A percentile compares a stretch with the other conserved stretches of the same genome.
These are phyloP conservation scores for Sinosuthora webbiana DNA, from an alignment of 2,113 vertebrate genomes.

Conservation along the genomic window DNA sequence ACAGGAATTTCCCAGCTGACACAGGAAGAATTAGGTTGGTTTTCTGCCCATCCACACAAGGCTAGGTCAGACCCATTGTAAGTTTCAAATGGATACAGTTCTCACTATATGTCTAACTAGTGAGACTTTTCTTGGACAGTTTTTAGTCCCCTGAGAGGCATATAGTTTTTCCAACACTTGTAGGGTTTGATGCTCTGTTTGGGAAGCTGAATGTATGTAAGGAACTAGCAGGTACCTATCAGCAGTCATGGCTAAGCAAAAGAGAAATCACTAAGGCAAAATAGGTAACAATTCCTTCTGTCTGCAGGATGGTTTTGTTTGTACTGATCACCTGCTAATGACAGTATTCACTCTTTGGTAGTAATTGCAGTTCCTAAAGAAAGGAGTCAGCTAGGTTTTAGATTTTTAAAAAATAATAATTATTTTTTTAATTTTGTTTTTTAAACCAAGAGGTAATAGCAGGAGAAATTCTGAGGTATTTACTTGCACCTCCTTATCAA, in stretches of 20 bases:
- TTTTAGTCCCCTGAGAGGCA: constrained; percentile 6
- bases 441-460: not conserved
- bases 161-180: constrained; percentile 27
- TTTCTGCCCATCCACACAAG: constrained; percentile 26
- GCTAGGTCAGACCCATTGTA: constrained; percentile 38
- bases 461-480: constrained; percentile 19
- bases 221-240: constrained; percentile 44
- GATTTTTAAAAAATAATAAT: not conserved
- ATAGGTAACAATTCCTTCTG: not conserved
- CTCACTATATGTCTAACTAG: constrained; percentile 35
- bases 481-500: not conserved
- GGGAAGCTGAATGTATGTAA: constrained; percentile 55
- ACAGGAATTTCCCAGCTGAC: constrained; percentile 48
- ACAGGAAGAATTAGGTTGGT: constrained; percentile 31
- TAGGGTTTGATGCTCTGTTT: constrained; percentile 47
- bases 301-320: not conserved
- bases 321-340: not conserved
- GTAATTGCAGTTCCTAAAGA: constrained; percentile 7
- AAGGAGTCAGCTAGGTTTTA: not conserved
- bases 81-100: constrained; percentile 41
- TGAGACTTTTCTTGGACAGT: constrained; percentile 45
- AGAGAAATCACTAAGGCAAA: constrained; percentile 36
- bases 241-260: constrained; percentile 26
- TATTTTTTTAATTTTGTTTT: not conserved
- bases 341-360: not conserved